These are phyloP conservation scores for Tachuris rubrigastra DNA, from an alignment of 2,113 vertebrate genomes.

Conservation along the genomic window DNA sequence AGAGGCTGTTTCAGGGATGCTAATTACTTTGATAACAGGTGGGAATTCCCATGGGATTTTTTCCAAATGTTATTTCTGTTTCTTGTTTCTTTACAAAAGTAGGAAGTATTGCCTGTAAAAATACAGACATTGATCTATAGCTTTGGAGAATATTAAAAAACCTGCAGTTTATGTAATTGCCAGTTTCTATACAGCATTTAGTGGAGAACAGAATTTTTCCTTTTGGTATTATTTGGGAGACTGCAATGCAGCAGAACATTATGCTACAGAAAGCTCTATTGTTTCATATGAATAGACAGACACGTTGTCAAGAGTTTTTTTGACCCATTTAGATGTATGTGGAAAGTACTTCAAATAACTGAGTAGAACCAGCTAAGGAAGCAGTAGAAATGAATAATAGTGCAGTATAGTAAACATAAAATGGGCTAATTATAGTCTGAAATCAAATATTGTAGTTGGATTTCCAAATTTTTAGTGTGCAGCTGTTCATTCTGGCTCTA, in stretches of 20 bases:
- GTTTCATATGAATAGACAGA: slow-evolving; percentile 15
- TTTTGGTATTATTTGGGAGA: slow-evolving; percentile 1
- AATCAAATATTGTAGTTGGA: slow-evolving; percentile 58
- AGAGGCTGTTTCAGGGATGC: neutral
- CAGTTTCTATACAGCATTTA: neutral
- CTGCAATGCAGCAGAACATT: slow-evolving; percentile 59
- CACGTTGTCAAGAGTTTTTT: slow-evolving; percentile 31
- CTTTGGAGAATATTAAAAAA: neutral
- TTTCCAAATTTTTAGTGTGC: slow-evolving; percentile 59
- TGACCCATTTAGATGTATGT: slow-evolving; percentile 50
- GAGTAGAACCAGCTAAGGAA: slow-evolving; percentile 61
- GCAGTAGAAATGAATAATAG: slow-evolving; percentile 37
- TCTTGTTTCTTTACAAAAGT: neutral
- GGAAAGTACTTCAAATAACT: slow-evolving; percentile 54
- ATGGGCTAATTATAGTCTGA: slow-evolving; percentile 55
- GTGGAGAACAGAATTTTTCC: neutral
- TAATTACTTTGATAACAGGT: slow-evolving; percentile 42
- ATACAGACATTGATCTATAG: neutral
- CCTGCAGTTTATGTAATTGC: neutral
- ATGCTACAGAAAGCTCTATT: slow-evolving; percentile 36
- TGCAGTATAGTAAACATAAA: slow-evolving; percentile 51
- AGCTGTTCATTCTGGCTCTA: slow-evolving; percentile 63
- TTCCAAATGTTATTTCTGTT: slow-evolving; percentile 1
- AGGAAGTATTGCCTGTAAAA: neutral
- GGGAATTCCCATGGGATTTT: slow-evolving; percentile 41